Evolutionary conservation across 2,797 vertebrate species (phyloP).

Genomic region (Trematocara caparti): DNA sequence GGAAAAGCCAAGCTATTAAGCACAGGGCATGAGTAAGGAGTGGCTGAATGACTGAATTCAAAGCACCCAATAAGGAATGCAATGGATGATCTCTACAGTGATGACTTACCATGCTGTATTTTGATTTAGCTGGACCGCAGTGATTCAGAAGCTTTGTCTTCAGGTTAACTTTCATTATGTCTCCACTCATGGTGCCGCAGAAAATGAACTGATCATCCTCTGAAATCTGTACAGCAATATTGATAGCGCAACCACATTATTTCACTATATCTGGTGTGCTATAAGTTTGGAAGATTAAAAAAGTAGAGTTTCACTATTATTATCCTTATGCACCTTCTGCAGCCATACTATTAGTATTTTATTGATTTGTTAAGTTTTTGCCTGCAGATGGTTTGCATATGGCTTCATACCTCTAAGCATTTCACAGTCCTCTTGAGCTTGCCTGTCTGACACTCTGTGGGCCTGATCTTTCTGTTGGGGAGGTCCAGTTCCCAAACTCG

Average conservation of each 20-base stretch:
- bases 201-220: conserved; percentile 82
- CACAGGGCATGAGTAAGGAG: not conserved
- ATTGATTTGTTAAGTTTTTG: not conserved
- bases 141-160: conserved; percentile 72
- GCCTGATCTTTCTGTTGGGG: conserved; percentile 80
- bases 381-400: not conserved
- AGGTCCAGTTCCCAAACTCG: conserved; percentile 88
- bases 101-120: conserved; percentile 78
- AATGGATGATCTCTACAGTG: not conserved
- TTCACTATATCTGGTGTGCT: not conserved
- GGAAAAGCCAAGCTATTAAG: too few species aligned
- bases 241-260: not conserved
- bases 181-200: conserved; percentile 88
- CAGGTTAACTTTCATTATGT: conserved; percentile 84
- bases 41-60: not conserved
- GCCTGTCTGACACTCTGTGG: conserved; percentile 81
- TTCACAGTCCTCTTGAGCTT: conserved; percentile 80
- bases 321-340: not conserved
- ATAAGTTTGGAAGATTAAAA: not conserved
- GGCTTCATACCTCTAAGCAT: conserved; percentile 76
- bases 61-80: not conserved
- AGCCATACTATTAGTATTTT: not conserved
- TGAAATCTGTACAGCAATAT: conserved; percentile 68
- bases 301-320: not conserved
- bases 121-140: conserved; percentile 80